phyloP scores from a whole-genome alignment of 2,113 vertebrate species.

The Machaerirhynchus nigripectus region DNA sequence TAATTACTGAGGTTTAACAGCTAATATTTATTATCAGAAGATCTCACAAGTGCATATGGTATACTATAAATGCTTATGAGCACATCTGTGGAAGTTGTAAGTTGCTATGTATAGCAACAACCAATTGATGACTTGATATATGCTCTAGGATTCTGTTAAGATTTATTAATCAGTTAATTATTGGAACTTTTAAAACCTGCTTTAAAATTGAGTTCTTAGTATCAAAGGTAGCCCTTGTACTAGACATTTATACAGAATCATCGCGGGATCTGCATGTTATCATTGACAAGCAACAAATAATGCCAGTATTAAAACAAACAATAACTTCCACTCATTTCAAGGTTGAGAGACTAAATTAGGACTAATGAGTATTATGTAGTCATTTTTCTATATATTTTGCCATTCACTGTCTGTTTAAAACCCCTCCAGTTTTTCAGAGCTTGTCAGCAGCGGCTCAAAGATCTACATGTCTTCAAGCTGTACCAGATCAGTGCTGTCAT shows the following conservation, averaged over 20 bases:
- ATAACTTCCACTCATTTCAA: background rate
- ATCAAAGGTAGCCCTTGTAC: background rate
- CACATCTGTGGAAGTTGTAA: background rate
- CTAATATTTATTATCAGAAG: background rate
- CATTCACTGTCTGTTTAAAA: background rate
- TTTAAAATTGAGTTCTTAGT: background rate
- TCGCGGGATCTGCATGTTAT: background rate
- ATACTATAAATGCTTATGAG: background rate
- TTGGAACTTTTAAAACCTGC: background rate
- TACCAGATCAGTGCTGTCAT: background rate
- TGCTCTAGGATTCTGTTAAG: background rate
- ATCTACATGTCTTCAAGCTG: background rate
- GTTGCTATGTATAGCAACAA: background rate
- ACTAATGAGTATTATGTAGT: background rate
- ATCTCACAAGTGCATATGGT: background rate
- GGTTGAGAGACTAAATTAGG: background rate
- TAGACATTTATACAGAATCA: background rate
- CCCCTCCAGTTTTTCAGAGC: background rate
- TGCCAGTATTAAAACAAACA: background rate
- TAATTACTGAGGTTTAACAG: background rate
- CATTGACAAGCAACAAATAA: conserved; percentile 3
- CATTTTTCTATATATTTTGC: background rate
- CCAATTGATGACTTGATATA: background rate
- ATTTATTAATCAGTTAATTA: conserved; percentile 3
- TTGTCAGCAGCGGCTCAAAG: background rate